These are phyloP conservation scores for Oreotrochilus melanogaster DNA, from an alignment of 2,113 vertebrate species.

Conservation along the genomic window DNA sequence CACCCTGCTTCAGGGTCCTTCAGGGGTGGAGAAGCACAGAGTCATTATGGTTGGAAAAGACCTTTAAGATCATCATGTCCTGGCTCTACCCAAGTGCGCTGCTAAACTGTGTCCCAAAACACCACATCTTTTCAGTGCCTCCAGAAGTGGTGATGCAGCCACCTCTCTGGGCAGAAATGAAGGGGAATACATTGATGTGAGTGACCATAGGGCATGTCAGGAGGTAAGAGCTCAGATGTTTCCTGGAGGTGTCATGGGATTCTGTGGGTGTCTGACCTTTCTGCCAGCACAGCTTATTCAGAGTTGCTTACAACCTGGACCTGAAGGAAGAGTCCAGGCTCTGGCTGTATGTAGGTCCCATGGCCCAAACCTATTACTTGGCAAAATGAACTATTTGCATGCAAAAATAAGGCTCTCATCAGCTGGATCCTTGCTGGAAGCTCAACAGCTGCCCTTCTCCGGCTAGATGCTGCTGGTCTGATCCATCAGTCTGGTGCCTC, in stretches of 20 bases:
- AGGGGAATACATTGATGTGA: neutral
- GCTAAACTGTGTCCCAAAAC: too few species aligned
- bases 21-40: neutral
- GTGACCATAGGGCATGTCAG: neutral
- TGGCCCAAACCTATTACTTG: neutral
- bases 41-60: too few species aligned
- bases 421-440: neutral
- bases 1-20: too few species aligned
- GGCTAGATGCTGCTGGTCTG: neutral
- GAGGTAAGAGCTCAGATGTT: neutral
- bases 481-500: neutral
- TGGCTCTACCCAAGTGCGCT: too few species aligned
- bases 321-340: neutral
- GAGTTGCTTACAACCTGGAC: neutral
- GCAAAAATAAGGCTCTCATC: neutral
- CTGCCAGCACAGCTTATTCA: neutral
- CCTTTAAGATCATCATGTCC: too few species aligned
- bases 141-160: too few species aligned
- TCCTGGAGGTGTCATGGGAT: fast-evolving
- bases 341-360: fast-evolving
- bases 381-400: neutral
- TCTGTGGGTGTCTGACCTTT: neutral
- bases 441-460: neutral
- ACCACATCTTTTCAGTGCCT: too few species aligned
- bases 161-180: neutral